These are phyloP conservation scores for Cavia aperea DNA, from an alignment of 2,113 vertebrate species.

Conservation along the genomic window DNA sequence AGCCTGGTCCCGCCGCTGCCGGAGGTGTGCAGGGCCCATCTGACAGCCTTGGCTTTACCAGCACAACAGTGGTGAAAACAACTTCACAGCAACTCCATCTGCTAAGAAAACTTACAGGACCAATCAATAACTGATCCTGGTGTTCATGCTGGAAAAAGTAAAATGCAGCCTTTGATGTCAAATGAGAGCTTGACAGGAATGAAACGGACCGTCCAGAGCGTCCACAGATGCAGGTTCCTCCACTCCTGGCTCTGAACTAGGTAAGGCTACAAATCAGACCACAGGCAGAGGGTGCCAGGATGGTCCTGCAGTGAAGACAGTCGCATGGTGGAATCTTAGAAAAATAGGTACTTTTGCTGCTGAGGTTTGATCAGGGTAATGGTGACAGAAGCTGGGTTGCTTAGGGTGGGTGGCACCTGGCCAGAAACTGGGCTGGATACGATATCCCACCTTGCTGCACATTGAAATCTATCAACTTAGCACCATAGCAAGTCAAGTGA, in stretches of 20 bases:
- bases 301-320: slow-evolving; percentile 50
- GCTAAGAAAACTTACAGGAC: slow-evolving; percentile 40
- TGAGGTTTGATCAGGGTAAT: slow-evolving; percentile 69
- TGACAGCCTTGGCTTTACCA: slow-evolving; percentile 63
- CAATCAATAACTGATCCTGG: slow-evolving; percentile 30
- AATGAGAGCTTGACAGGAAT: slow-evolving; percentile 61
- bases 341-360: slow-evolving; percentile 70
- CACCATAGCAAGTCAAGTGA: slow-evolving; percentile 80
- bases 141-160: slow-evolving; percentile 43
- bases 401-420: slow-evolving; percentile 42
- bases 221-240: slow-evolving; percentile 22
- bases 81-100: slow-evolving; percentile 70
- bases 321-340: slow-evolving; percentile 58
- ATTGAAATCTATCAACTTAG: slow-evolving; percentile 71
- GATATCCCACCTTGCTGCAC: slow-evolving; percentile 45
- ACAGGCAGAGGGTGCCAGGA: slow-evolving; percentile 33
- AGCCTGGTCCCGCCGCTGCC: slow-evolving; percentile 61
- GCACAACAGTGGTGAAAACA: slow-evolving; percentile 67
- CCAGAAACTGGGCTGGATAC: slow-evolving; percentile 43
- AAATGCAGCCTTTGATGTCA: slow-evolving; percentile 62
- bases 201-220: slow-evolving; percentile 43
- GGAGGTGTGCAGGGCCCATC: slow-evolving; percentile 53
- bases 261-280: slow-evolving; percentile 58
- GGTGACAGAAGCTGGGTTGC: slow-evolving; percentile 68
- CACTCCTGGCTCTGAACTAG: slow-evolving; percentile 43